Evolutionary conservation across 2,888 invertebrate species (phyloP), one percentile per base, ranked within the genome.

Genomic region (Agapostemon virescens): DNA sequence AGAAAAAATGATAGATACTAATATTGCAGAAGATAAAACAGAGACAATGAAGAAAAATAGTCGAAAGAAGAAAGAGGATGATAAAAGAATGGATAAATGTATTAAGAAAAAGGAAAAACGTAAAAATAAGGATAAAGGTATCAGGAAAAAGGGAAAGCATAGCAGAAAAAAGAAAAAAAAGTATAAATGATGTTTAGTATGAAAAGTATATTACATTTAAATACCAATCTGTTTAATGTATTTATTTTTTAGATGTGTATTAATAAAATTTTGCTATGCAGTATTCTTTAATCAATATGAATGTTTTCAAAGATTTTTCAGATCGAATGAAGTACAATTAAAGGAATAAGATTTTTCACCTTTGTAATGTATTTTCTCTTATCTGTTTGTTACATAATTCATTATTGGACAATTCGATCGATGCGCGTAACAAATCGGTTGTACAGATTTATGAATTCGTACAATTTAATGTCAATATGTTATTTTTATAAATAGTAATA

Each of bases 241-340:
- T 79, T 80, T 79, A 66, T 80, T 80, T 69, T 63, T 17, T 68
- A 68, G 55, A 72, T 69, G 38, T 69, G 66, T 69, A 69, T 33
- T 15, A 26, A 70, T 70, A 26, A 71, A 64, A 64, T 23, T 38
- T 69, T 45, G 15, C 38, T 17, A 38, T 63, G 45, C 17, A 63
- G 33, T 30, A 20, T 49, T 33, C 55, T 78, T 9, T 38, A 30
- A 33, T 26, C 9, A 26, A 7, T 33, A 20, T 61, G 17, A 17
- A 26, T 6, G 26, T 55, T 55, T 17, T 15, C 26, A 55, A 26
- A 26, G 26, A 26, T 17, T 17, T 55, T 55, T 26, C 17, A 26
- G 15, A 55, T 2, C 2, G 55, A 55, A 55, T 55, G 26, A 26
- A 55, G 11, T 49, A 55, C 15, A 55, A 17, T 55, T 55, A 6